phyloP scores from a whole-genome alignment of 2,113 vertebrate genomes.

The Saguinus midas region DNA sequence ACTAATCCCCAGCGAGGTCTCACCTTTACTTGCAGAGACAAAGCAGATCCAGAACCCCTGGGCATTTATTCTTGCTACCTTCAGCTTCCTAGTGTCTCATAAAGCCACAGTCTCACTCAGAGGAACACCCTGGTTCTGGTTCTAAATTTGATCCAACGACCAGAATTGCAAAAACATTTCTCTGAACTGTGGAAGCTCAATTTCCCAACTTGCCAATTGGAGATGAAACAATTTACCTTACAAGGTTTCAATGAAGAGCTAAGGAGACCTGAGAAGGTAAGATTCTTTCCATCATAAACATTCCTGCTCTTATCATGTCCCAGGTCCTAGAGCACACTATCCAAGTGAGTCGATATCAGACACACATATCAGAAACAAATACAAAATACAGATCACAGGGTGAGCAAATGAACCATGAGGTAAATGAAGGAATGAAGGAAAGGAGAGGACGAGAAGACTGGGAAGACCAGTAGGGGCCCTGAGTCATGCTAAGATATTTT shows the following conservation, averaged over 20 bases:
- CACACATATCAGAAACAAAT: background rate
- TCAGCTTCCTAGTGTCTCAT: background rate
- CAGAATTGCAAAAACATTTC: constrained; percentile 24
- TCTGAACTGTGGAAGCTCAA: background rate
- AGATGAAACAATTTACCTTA: background rate
- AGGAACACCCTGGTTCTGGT: background rate
- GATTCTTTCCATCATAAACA: background rate
- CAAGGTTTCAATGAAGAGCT: background rate
- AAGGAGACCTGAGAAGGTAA: background rate
- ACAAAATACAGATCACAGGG: background rate
- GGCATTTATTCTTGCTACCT: background rate
- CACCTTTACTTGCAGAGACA: background rate
- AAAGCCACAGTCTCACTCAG: background rate
- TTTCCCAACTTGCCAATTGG: background rate
- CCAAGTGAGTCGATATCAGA: background rate
- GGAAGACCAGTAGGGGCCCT: background rate
- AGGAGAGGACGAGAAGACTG: too few relatives aligned
- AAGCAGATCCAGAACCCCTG: background rate
- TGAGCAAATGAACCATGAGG: background rate
- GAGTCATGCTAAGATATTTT: background rate
- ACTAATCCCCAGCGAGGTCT: background rate
- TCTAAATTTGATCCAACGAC: background rate
- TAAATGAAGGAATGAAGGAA: background rate
- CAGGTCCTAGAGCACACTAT: background rate
- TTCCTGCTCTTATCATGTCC: background rate